Conservation (phyloP, 2,113 vertebrate genomes). For the Phasianus colchicus region DNA sequence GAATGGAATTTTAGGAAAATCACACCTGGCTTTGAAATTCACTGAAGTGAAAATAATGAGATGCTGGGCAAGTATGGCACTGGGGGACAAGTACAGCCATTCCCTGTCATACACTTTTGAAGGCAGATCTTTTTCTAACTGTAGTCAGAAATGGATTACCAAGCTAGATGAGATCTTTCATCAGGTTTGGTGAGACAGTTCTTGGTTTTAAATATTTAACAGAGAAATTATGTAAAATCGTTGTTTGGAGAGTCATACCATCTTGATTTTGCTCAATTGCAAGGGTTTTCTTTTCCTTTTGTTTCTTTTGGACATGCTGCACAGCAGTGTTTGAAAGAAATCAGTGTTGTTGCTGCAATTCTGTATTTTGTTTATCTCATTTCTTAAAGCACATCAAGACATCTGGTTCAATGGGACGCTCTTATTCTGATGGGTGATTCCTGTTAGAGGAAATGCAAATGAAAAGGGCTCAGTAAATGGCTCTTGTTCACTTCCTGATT, state of each 20-base stretch:
- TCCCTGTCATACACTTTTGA: background rate
- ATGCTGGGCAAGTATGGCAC: background rate
- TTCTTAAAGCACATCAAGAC: background rate
- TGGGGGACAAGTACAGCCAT: background rate
- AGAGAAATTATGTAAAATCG: background rate
- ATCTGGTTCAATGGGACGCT: background rate
- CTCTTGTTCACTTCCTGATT: constrained; percentile 40
- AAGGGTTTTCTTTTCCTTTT: background rate
- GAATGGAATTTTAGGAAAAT: background rate
- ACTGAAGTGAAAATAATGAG: background rate
- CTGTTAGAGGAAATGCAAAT: constrained; percentile 27
- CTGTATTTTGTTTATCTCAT: background rate
- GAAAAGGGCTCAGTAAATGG: constrained; percentile 3
- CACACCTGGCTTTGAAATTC: background rate
- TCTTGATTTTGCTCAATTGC: background rate
- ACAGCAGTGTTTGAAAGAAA: background rate
- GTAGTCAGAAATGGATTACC: background rate
- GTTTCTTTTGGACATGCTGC: background rate
- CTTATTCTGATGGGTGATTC: background rate
- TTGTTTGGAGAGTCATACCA: background rate
- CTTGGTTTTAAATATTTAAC: background rate
- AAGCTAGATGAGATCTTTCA: background rate
- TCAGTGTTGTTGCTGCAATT: background rate
- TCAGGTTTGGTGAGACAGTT: background rate
- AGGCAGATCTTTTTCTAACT: background rate